Percentiles rank a stretch among this genome's conserved stretches.
These are phyloP conservation scores for Frankliniella intonsa DNA, from an alignment of 2,888 invertebrate species.

Conservation along the genomic window DNA sequence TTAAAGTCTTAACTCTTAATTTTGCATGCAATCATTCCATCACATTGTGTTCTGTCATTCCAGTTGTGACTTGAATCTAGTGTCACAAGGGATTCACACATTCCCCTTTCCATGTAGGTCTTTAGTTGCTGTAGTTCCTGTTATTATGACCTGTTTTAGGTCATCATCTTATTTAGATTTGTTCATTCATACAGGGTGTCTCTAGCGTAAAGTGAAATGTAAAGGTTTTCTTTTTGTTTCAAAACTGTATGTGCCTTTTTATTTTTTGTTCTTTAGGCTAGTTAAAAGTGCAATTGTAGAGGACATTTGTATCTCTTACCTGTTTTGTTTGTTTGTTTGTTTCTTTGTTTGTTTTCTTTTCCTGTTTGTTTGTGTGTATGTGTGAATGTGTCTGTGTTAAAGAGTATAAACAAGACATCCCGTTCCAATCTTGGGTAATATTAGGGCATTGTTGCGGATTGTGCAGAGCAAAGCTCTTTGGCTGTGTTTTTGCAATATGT, in stretches of 20 bases:
- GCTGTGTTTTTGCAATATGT: conserved; percentile 23
- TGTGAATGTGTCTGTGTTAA: background rate
- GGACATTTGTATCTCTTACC: background rate
- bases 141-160: background rate
- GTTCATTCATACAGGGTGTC: conserved; percentile 3
- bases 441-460: background rate
- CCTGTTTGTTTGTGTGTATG: background rate
- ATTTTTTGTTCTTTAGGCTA: background rate
- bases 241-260: conserved; percentile 16
- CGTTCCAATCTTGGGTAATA: background rate
- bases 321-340: background rate
- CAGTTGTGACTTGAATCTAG: background rate
- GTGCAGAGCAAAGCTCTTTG: background rate
- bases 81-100: background rate
- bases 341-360: background rate
- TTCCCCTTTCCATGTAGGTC: background rate
- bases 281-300: background rate
- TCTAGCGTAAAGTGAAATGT: background rate
- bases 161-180: background rate
- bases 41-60: background rate
- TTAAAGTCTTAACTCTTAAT: background rate
- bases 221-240: background rate
- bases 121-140: conserved; percentile 16
- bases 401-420: background rate
- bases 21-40: background rate